These are phyloP conservation scores for Anoplophora glabripennis DNA, from an alignment of 1,140 invertebrate species.

Conservation along the genomic window DNA sequence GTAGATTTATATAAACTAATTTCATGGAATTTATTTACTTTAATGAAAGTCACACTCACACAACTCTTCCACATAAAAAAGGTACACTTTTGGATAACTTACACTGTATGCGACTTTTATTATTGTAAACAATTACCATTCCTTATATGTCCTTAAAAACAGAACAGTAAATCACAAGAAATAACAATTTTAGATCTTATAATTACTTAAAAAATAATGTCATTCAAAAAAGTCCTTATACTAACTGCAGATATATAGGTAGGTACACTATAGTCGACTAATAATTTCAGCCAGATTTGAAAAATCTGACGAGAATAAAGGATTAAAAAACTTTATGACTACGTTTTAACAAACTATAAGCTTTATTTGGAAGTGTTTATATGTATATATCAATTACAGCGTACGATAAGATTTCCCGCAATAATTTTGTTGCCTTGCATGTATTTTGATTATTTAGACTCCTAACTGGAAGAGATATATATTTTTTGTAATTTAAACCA, in stretches of 20 bases:
- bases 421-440: conserved; percentile 12
- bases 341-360: conserved; percentile 22
- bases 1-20: conserved; percentile 6
- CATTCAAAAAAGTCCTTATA: conserved; percentile 20
- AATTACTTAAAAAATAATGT: conserved; percentile 28
- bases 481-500: not conserved
- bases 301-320: conserved; percentile 9
- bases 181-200: conserved; percentile 2
- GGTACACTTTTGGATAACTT: not conserved
- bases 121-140: conserved; percentile 4
- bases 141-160: not conserved
- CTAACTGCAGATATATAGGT: conserved; percentile 2
- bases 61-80: not conserved
- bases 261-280: conserved; percentile 36
- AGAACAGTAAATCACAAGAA: conserved; percentile 8
- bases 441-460: not conserved
- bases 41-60: not conserved
- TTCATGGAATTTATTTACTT: not conserved
- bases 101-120: not conserved
- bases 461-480: conserved; percentile 1
- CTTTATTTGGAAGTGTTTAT: not conserved
- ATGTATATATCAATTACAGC: conserved; percentile 22
- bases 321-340: conserved; percentile 21
- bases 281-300: conserved; percentile 12
- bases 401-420: conserved; percentile 10